These are phyloP conservation scores for Pantelozetes paolii DNA, from an alignment of 2,888 invertebrate genomes.

Conservation along the genomic window DNA sequence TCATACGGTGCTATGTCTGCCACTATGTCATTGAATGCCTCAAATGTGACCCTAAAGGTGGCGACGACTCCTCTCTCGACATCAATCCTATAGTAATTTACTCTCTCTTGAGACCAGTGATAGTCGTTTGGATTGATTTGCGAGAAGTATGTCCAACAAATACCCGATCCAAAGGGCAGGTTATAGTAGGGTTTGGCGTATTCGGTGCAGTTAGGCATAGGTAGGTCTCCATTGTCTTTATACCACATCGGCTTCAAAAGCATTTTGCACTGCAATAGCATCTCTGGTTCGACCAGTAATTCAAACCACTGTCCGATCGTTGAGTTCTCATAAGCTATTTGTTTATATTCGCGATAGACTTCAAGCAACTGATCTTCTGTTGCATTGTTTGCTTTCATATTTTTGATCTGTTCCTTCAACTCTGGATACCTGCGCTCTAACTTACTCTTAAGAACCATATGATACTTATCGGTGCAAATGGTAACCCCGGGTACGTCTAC, in stretches of 20 bases:
- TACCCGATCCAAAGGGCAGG: not conserved
- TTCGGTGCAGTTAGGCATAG: not conserved
- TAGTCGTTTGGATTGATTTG: slow-evolving; percentile 10
- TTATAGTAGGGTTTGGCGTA: not conserved
- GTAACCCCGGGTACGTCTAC: not conserved
- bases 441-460: slow-evolving; percentile 2
- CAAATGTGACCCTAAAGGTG: not conserved
- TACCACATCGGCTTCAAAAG: not conserved
- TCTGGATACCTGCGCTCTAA: slow-evolving; percentile 10
- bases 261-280: not conserved
- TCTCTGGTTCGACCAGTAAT: not conserved
- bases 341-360: not conserved
- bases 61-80: not conserved
- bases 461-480: not conserved
- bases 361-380: not conserved
- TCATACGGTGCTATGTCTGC: not conserved
- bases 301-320: not conserved
- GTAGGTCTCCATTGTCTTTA: not conserved
- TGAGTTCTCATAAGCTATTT: not conserved
- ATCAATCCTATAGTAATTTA: not conserved
- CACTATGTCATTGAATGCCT: not conserved
- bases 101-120: no score
- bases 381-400: not conserved
- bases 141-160: slow-evolving; percentile 24
- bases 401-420: not conserved